A percentile compares a stretch with the other conserved stretches of the same genome.
Conservation (phyloP, 2,797 vertebrate species). For the Pyrocephalus nanus region DNA sequence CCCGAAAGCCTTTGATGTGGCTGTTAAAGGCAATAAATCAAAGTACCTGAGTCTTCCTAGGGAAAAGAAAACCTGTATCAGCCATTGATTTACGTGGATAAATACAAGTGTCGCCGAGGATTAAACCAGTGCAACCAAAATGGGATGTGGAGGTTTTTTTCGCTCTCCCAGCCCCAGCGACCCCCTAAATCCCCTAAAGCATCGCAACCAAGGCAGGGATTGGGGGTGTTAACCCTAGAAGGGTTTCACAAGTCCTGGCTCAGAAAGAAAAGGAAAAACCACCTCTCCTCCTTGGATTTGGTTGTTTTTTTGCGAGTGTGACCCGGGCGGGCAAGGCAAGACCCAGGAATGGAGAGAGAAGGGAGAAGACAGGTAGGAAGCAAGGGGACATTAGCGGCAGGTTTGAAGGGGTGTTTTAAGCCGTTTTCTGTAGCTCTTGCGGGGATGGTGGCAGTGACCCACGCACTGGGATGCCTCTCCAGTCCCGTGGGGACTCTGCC, state of each 20-base stretch:
- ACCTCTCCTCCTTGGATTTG: neutral
- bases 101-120: neutral
- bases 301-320: rapidly evolving
- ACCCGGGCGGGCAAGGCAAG: rapidly evolving
- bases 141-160: neutral
- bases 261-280: neutral
- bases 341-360: neutral
- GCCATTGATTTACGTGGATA: neutral
- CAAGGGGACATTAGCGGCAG: rapidly evolving
- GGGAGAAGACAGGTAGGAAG: neutral
- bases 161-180: neutral
- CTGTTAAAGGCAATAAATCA: slow-evolving; percentile 50
- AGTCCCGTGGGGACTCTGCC: neutral
- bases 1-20: slow-evolving; percentile 18
- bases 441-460: rapidly evolving
- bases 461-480: neutral
- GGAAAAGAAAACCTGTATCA: neutral
- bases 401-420: neutral
- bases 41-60: slow-evolving; percentile 24
- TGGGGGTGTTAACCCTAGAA: neutral
- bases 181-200: neutral
- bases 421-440: neutral
- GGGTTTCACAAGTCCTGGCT: neutral
- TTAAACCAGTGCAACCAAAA: neutral
- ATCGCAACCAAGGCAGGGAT: neutral